Evolutionary conservation across 1,140 invertebrate species (phyloP), one percentile per base, ranked within the genome.

Genomic region (Drosophila littoralis): DNA sequence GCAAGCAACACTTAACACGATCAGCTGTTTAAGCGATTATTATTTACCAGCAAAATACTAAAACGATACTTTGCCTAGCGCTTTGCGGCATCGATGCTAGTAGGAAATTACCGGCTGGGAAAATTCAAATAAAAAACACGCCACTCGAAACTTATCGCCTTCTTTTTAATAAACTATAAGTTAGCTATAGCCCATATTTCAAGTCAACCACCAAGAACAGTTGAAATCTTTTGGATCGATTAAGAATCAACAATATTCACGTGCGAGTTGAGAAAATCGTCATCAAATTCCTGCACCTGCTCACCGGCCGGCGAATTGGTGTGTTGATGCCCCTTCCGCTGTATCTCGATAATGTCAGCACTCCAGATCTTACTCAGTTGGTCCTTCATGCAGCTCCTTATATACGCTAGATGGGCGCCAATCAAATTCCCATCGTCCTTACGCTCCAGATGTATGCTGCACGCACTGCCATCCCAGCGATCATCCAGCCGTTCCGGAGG

Each of bases 371-470:
- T 38, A 17, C 68, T 42, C 9, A 73, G 22, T 2, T 3, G 22
- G 22, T 22, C 22, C 2, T 22, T 22, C 22, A 22, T 22, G 22
- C 22, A 22, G 22, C 22, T 22, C 22, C 22, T 2, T 22, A 42
- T 73, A 48, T 60, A 73, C 1, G 40, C 48, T 9, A 73, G 10
- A 46, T 58, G 46, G 9, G 48, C 28, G 4, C 48, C 48, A 17
- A 50, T n/a, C 42, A 73, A 38, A n/a, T 66, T 73, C 1, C 70
- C 70, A 48, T 73, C 63, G 13, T 73, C 64, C 12, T 46, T 66
- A 2, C 70, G 64, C 22, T 58, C 64, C 10, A 67, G 36, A 2
- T 35, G 45, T n/a, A 67, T 67, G 7, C 43, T 46, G 9, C 8
- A 48, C 22, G 22, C 22, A 22, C 22, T 22, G 22, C 22, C 22